Percentiles rank a stretch among this genome's conserved stretches.
phyloP scores from a whole-genome alignment of 1,140 invertebrate genomes.

The Drosophila takahashii region DNA sequence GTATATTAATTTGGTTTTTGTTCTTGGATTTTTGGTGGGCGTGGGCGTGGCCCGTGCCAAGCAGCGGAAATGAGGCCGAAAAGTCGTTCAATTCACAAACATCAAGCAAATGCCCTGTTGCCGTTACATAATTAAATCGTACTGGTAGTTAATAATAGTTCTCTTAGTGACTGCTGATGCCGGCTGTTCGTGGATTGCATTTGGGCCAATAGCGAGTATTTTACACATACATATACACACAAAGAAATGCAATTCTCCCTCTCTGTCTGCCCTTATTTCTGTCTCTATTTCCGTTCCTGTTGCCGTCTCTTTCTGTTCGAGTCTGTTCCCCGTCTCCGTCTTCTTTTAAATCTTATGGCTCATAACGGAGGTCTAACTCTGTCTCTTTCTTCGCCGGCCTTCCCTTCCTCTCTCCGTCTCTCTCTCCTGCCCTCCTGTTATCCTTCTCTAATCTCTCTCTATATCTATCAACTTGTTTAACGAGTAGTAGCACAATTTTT shows the following conservation, averaged over 20 bases:
- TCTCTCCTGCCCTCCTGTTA: constrained; percentile 8
- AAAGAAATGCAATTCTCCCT: constrained; percentile 36
- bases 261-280: constrained; percentile 3
- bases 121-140: constrained; percentile 33
- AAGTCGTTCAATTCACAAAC: constrained; percentile 24
- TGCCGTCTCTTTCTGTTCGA: constrained; percentile 27
- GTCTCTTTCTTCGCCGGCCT: background rate
- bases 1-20: constrained; percentile 13
- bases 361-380: constrained; percentile 5
- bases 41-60: constrained; percentile 60
- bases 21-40: constrained; percentile 52
- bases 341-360: constrained; percentile 5
- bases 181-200: constrained; percentile 18
- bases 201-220: constrained; percentile 41
- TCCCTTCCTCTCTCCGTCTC: constrained; percentile 21
- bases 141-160: constrained; percentile 41
- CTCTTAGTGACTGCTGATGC: constrained; percentile 19
- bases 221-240: constrained; percentile 42
- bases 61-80: constrained; percentile 45
- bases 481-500: constrained; percentile 82
- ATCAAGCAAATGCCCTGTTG: constrained; percentile 10
- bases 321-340: background rate
- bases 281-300: constrained; percentile 14
- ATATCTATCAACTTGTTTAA: constrained; percentile 74
- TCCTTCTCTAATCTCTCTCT: constrained; percentile 26